A percentile compares a stretch with the other conserved stretches of the same genome.
Evolutionary conservation across 1,140 invertebrate species (phyloP).

Genomic region (Acyrthosiphon pisum): DNA sequence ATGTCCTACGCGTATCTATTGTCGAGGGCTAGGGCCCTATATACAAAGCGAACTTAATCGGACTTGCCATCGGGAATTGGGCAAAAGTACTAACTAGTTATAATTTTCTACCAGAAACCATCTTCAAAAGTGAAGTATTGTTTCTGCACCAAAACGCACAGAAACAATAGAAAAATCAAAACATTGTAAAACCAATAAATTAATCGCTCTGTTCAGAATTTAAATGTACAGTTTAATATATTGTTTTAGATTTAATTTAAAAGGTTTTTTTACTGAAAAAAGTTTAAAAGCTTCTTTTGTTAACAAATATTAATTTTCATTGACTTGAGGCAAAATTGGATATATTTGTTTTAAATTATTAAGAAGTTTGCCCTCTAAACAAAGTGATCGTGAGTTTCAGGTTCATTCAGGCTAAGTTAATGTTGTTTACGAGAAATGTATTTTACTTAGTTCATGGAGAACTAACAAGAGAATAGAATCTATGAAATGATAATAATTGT

Average conservation of each 20-base stretch:
- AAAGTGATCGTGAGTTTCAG: not conserved
- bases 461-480: not conserved
- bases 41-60: not conserved
- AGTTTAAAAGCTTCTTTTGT: conserved; percentile 1
- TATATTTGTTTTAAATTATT: conserved; percentile 5
- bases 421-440: not conserved
- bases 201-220: not conserved
- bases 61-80: not conserved
- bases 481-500: not conserved
- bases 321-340: not conserved
- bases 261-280: not conserved
- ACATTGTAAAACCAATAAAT: not conserved
- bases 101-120: not conserved
- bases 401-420: not conserved
- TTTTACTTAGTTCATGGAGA: not conserved
- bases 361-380: not conserved
- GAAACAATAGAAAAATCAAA: not conserved
- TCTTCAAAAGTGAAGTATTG: not conserved
- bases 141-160: not conserved
- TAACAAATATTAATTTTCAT: not conserved
- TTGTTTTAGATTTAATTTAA: not conserved
- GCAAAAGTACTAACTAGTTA: not conserved
- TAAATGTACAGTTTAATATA: not conserved
- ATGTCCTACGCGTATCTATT: too few relatives aligned
- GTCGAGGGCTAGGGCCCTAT: too few relatives aligned